A percentile compares a stretch with the other conserved stretches of the same genome.
Evolutionary conservation across 2,797 vertebrate genomes (phyloP).

Genomic region (Myotis daubentonii): DNA sequence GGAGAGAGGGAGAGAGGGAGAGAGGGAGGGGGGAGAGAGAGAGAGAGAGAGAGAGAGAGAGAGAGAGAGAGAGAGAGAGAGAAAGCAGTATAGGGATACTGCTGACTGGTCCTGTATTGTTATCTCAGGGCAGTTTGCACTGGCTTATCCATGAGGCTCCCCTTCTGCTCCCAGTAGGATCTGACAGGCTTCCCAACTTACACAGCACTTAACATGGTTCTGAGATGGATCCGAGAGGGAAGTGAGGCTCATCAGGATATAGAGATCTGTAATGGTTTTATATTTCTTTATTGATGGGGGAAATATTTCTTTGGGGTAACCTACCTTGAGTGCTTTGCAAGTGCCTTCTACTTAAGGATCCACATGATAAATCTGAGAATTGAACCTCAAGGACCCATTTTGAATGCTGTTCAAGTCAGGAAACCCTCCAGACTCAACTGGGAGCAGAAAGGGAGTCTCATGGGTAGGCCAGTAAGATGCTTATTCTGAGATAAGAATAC

Average conservation of each 20-base stretch:
- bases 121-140: neutral
- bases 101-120: neutral
- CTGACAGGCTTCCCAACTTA: neutral
- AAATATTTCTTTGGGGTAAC: neutral
- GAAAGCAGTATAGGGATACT: neutral
- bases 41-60: too few relatives aligned
- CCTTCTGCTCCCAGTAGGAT: neutral
- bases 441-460: neutral
- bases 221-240: neutral
- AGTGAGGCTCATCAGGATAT: neutral
- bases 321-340: neutral
- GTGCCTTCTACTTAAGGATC: neutral
- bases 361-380: neutral
- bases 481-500: neutral
- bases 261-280: neutral
- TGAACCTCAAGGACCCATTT: neutral
- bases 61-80: neutral
- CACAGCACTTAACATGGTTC: neutral
- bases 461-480: neutral
- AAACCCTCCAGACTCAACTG: neutral
- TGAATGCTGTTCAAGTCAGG: neutral
- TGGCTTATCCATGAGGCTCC: neutral
- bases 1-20: neutral
- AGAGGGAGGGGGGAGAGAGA: neutral
- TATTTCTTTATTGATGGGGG: neutral